Evolutionary conservation across 1,140 invertebrate genomes (phyloP).

Genomic region (Drosophila neocordata): DNA sequence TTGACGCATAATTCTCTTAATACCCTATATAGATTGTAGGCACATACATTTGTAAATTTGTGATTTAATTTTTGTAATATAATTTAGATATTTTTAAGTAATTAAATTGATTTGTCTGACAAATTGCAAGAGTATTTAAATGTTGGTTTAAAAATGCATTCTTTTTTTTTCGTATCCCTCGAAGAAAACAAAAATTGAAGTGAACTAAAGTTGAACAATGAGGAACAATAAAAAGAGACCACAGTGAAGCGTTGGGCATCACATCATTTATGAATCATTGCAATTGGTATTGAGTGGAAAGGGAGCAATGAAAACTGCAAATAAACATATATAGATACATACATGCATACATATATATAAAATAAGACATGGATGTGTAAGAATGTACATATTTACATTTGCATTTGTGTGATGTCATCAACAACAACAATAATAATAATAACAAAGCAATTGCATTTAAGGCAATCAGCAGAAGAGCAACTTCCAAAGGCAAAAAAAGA

Average conservation of each 20-base stretch:
- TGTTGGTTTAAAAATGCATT: background rate
- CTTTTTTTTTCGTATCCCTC: no score
- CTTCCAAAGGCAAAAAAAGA: constrained; percentile 25
- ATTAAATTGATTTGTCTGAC: no score
- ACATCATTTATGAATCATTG: constrained; percentile 47
- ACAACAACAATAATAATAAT: constrained; percentile 23
- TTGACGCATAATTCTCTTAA: constrained; percentile 25
- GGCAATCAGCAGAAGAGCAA: constrained; percentile 27
- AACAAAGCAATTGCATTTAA: constrained; percentile 51
- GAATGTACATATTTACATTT: constrained; percentile 10
- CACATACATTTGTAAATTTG: no score
- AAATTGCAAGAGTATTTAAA: no score
- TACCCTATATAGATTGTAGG: no score
- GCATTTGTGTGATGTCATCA: constrained; percentile 50
- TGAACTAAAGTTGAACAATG: constrained; percentile 58
- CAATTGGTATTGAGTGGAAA: constrained; percentile 5
- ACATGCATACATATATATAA: background rate
- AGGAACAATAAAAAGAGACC: constrained; percentile 4
- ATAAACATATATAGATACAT: background rate
- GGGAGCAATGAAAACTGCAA: constrained; percentile 14
- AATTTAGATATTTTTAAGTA: no score
- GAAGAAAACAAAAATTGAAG: constrained; percentile 58
- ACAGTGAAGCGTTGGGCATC: constrained; percentile 28
- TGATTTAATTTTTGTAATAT: no score
- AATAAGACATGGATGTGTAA: constrained; percentile 19